Evolutionary conservation across 2,888 invertebrate genomes (phyloP).

Genomic region (Arrhopalites spinosus): DNA sequence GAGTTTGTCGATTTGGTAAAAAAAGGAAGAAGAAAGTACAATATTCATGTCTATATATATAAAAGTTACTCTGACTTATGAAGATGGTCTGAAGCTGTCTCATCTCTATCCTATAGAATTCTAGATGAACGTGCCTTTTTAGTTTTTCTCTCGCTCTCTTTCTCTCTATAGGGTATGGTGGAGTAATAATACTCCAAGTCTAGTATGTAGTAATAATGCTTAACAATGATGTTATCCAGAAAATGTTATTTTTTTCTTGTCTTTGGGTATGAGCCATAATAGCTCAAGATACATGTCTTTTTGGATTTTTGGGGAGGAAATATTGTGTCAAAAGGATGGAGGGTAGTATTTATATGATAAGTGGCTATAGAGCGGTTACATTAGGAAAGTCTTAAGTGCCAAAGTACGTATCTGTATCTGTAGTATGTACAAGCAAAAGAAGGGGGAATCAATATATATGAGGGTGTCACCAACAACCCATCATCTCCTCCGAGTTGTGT

Average conservation of each 20-base stretch:
- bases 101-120: neutral
- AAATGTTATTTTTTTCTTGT: no score
- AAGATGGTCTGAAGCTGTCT: neutral
- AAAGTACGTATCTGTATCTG: no score
- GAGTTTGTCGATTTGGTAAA: neutral
- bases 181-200: no score
- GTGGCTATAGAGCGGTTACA: neutral
- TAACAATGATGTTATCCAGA: no score
- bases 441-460: neutral
- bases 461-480: slow-evolving; percentile 11
- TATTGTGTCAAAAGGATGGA: neutral
- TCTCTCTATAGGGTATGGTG: no score
- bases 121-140: neutral
- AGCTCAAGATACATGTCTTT: neutral
- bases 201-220: no score
- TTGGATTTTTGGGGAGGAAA: neutral
- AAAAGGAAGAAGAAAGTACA: neutral
- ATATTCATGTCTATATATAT: no score
- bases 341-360: neutral
- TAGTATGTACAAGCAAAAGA: neutral
- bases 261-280: no score
- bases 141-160: no score
- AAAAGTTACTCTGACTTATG: neutral
- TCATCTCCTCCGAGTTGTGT: neutral
- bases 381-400: neutral